Evolutionary conservation across 2,797 vertebrate species (phyloP).

Genomic region (Falco cherrug): DNA sequence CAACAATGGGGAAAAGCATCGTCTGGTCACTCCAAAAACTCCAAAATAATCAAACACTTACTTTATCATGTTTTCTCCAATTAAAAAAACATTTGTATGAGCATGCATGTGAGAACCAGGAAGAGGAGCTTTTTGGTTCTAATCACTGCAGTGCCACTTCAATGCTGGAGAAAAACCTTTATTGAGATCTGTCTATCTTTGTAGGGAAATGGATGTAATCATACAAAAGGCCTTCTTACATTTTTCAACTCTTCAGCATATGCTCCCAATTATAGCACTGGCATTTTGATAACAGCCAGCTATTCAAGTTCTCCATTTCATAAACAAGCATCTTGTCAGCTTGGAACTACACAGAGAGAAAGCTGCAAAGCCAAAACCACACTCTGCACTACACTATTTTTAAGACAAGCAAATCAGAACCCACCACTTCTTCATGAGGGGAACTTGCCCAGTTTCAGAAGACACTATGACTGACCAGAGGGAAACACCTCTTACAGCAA

Average conservation of each 20-base stretch:
- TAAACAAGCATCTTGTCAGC: constrained; percentile 31
- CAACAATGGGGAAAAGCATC: background rate
- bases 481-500: background rate
- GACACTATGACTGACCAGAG: background rate
- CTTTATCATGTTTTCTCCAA: background rate
- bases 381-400: background rate
- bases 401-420: background rate
- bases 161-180: background rate
- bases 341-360: background rate
- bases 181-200: background rate
- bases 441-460: background rate
- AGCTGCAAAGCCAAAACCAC: constrained; percentile 16
- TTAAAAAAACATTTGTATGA: background rate
- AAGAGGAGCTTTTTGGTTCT: background rate
- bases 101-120: background rate
- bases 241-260: constrained; percentile 1
- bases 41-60: background rate
- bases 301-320: background rate
- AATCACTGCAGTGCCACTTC: background rate
- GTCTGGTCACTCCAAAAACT: background rate
- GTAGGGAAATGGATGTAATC: background rate
- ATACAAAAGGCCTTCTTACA: background rate
- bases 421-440: background rate
- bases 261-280: background rate
- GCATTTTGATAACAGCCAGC: constrained; percentile 35